Base-by-base conservation (phyloP, 1,140 invertebrate species). In the Rhyacophila brunnea region DNA sequence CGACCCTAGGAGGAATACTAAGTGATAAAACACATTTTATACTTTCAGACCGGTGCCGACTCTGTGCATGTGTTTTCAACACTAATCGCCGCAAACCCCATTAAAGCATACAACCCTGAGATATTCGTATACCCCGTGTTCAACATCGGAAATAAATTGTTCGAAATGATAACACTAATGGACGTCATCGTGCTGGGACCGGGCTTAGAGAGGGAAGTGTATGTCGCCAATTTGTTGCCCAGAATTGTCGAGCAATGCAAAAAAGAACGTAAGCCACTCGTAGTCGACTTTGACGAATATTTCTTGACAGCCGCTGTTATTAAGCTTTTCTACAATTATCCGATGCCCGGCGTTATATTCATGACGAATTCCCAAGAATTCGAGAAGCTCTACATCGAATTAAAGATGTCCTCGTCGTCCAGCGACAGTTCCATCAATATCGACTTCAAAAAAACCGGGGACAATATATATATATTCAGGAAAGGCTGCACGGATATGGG, bases 401-500 rank as follows among this genome's bases (percentile, higher is more conserved):
- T 63, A 45, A 59, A 55, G 43, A 15, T 15, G 7, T 1, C 15
- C 10, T 44, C 9, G 9, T 10, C 10, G 1, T 14, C 35, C 7
- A 38, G 49, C 15, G 40, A 17, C 23, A 45, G 23, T 7, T 38
- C 28, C 9, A 40, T 54, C 10, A 28, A 19, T 10, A 42, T 59
- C 1, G 51, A 63, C 17, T 58, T 49, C 15, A 18, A 36, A 10
- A 59, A 59, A 19, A 55, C 43, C 14, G 56, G 51, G 7, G 13
- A 51, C 1, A 55, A 59, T 13, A 44, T 63, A 9, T 56, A 54
- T 18, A 47, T 63, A 23, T 45, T 59, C 7, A 38, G 56, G 3
- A 58, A 58, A 44, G 60, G 60, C 3, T 63, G 56, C 45, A 55
- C 36, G 4, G 47, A 55, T 17, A n/a, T n/a, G 5, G 56, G 61